Evolutionary conservation across 2,888 invertebrate species (phyloP), one percentile per base, ranked within the genome.

Genomic region (Stramonita haemastoma): DNA sequence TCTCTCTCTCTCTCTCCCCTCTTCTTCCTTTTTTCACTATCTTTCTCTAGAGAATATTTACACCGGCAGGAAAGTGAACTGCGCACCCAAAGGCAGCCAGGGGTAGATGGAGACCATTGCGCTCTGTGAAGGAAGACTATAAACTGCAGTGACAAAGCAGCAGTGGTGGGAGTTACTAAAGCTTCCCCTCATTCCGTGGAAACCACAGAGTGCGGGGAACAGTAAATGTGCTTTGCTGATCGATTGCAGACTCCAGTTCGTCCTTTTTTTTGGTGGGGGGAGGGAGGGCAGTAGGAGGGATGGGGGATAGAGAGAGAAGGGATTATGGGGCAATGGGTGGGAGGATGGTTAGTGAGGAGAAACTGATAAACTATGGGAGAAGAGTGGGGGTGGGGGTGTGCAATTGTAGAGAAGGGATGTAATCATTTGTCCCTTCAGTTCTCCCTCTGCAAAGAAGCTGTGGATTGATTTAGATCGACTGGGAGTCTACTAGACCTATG

Each of bases 181-280:
- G n/a, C 29, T 77, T 29, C 73, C n/a, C 73, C 29, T 29, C 26
- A 22, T 66, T 26, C 29, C 73, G n/a, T 77, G 73, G 73, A 77
- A 77, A 77, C 73, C 73, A 77, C 26, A n/a, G 29, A 77, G 73
- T 26, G 73, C 29, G 1, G 73, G 5, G 29, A 77, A 77, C 13
- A 77, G 73, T 77, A 77, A 77, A 77, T 29, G 73, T 77, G 73
- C 29, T 77, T 77, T 77, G 26, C 13, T n/a, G n/a, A 77, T 77
- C 29, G 73, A 77, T 77, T 77, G 29, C 13, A 29, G 73, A 26
- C 26, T 77, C 73, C 73, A 29, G 73, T 77, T 77, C 73, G n/a
- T 77, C 73, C 22, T 46, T 46, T 46, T 46, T 46, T 46, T 66
- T 66, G 66, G 66, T 2, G 46, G 66, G 77, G 77, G 66, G 66